Evolutionary conservation across 2,888 invertebrate genomes (phyloP).

Genomic region (Rhyacophila evoluta): DNA sequence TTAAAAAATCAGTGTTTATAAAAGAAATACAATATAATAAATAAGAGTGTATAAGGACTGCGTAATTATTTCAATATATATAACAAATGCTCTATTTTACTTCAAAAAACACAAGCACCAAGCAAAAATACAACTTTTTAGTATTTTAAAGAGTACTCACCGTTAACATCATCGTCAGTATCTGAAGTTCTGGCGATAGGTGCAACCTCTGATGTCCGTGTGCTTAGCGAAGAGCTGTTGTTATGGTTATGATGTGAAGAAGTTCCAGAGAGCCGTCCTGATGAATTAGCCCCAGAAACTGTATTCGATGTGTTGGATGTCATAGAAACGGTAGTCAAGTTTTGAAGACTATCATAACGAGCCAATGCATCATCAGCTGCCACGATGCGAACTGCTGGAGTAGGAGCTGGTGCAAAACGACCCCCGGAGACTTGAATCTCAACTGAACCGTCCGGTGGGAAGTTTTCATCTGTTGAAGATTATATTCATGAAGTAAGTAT

Average conservation of each 20-base stretch:
- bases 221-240: neutral
- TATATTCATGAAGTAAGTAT: too few relatives aligned
- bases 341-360: conserved; percentile 83
- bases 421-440: conserved; percentile 82
- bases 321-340: conserved; percentile 59
- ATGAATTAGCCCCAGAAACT: neutral
- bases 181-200: neutral
- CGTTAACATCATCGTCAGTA: neutral
- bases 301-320: neutral
- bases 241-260: neutral
- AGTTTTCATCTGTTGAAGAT: conserved; percentile 78
- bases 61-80: too few relatives aligned
- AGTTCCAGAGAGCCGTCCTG: neutral
- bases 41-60: too few relatives aligned
- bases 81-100: too few relatives aligned
- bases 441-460: conserved; percentile 87
- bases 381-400: conserved; percentile 78
- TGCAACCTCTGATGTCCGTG: neutral
- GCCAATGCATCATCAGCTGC: conserved; percentile 80
- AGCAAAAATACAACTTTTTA: too few relatives aligned
- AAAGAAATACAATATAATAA: too few relatives aligned
- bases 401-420: conserved; percentile 75
- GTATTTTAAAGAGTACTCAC: neutral
- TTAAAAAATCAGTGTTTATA: too few relatives aligned
- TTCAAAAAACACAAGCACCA: too few relatives aligned